Evolutionary conservation across 2,888 invertebrate genomes (phyloP), one percentile per base, ranked within the genome.

Genomic region (Euproctis similis): DNA sequence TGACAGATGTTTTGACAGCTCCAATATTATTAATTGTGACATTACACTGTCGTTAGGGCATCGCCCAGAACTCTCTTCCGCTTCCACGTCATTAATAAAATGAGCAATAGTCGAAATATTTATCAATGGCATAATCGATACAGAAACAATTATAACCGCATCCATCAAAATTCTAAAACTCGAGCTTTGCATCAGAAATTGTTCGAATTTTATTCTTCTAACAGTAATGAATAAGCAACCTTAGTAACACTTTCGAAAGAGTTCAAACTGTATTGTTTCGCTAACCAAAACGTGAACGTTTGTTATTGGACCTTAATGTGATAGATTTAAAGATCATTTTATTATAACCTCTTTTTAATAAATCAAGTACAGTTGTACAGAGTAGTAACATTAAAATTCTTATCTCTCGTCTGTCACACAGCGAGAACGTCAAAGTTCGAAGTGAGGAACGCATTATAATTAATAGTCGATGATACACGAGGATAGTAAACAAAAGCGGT

Each of bases 111-210:
- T 76, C 73, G 74, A 73, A 81, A 78, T 82, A 78, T 82, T 80
- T 81, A 82, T 82, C 82, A 82, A 81, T 82, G 82, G 80, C 82
- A 84, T 84, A 82, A 84, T 84, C 84, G 82, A 84, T 82, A 82
- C 80, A 76, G 78, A 81, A 84, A 84, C 82, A 84, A 84, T 84
- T 84, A 84, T 82, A 84, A 84, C 73, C 71, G 70, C 81, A 84
- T 84, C 73, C 73, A 84, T 84, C 84, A 82, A 81, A 75, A 80
- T 76, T 73, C 70, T 76, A 67, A 72, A 74, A 70, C 74, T 60
- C n/a, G n/a, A 53, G 56, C 52, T 67, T 55, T 50, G 57, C 56
- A 53, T 48, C 56, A 61, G 38, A 39, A n/a, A 59, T 58, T 56
- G 56, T 66, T 60, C 39, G 43, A 50, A 66, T 59, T 59, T 57